Evolutionary conservation across 1,140 invertebrate genomes (phyloP), one percentile per base, ranked within the genome.

Genomic region (Papilio machaon): DNA sequence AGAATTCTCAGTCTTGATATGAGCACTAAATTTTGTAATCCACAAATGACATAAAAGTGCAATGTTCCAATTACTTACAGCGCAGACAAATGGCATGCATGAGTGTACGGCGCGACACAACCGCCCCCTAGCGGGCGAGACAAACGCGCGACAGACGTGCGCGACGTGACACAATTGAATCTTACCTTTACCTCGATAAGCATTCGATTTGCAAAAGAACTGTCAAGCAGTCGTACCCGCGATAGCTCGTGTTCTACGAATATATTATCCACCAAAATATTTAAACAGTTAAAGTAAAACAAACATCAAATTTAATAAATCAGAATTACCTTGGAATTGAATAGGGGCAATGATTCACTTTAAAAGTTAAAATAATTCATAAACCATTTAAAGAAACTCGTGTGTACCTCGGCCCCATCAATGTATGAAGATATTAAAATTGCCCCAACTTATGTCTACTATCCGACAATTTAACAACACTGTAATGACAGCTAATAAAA

Each of bases 71-170:
- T 81, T 83, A 79, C 80, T 85, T 85, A 87, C 82, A 80, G 64
- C 49, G 84, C 83, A 84, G 88, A 92, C 89, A 91, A 91, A 91
- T 91, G 82, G 84, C 83, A 89, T 90, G 88, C 89, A 91, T 91
- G 88, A 91, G 88, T 91, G 89, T 85, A 73, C 81, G 64, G 77
- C 77, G 88, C 90, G 90, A 91, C 87, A 86, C 83, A 81, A 64
- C 80, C 81, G 86, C 89, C 89, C 88, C 90, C 89, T 86, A 86
- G 88, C 80, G 88, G 70, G 89, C 83, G 85, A 85, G 88, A 92
- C 83, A 87, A 90, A 91, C 90, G 87, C 79, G 77, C 82, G 83
- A 80, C 83, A 85, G 83, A 75, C 86, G 88, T 87, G 86, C 85
- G 84, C 86, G 83, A 70, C 64, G 64, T 70, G 64, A 70, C 47